Percentiles rank a stretch among this genome's conserved stretches.
phyloP scores from a whole-genome alignment of 2,888 invertebrate genomes.

The Patella ulyssiponensis region DNA sequence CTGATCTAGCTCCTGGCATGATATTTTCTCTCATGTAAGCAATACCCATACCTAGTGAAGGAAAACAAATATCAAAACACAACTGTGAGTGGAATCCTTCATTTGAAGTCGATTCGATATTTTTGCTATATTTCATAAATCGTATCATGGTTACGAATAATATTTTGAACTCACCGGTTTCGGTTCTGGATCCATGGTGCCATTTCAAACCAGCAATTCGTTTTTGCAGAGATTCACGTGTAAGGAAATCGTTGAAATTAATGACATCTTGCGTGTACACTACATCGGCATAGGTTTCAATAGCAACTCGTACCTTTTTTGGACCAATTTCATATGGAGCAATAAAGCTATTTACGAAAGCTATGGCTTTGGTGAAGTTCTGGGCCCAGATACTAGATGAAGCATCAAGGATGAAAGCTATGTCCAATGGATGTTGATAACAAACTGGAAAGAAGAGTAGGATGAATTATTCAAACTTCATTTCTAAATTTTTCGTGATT shows the following conservation, averaged over 20 bases:
- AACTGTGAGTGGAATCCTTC: too few species aligned
- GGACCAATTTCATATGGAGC: constrained; percentile 34
- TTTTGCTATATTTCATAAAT: too few species aligned
- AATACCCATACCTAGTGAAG: background rate
- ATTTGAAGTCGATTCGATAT: too few species aligned
- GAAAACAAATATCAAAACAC: too few species aligned
- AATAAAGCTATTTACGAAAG: constrained; percentile 38
- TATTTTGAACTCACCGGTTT: background rate
- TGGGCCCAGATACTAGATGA: constrained; percentile 36
- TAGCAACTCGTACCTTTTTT: constrained; percentile 20
- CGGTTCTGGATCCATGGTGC: background rate
- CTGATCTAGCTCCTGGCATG: background rate
- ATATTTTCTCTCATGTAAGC: background rate
- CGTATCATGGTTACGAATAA: too few species aligned
- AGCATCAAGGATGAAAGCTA: constrained; percentile 35
- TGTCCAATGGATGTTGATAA: constrained; percentile 32
- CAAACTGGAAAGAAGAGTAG: constrained; percentile 15
- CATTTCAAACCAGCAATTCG: background rate
- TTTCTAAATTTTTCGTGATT: too few species aligned
- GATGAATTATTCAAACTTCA: too few species aligned
- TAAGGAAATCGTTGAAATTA: background rate
- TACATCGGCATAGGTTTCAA: background rate
- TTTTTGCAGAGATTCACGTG: background rate
- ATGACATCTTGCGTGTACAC: background rate
- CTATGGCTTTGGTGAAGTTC: constrained; percentile 39